phyloP scores from a whole-genome alignment of 2,888 invertebrate genomes.

The Spodoptera littoralis region DNA sequence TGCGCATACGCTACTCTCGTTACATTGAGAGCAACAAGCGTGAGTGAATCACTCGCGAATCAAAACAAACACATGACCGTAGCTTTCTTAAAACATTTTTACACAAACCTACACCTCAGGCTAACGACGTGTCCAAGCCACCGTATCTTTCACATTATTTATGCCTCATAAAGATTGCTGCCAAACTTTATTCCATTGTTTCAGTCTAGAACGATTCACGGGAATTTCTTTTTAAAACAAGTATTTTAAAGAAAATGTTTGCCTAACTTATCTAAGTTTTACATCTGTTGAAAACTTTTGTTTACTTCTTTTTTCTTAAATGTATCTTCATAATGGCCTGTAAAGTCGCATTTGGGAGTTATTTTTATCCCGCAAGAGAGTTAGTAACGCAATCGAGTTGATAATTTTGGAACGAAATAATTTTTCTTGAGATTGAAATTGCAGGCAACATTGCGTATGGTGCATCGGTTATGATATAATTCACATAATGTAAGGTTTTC shows the following conservation, averaged over 20 bases:
- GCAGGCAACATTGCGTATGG: conserved; percentile 7
- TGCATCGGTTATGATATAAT: conserved; percentile 3
- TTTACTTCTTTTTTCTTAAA: conserved; percentile 27
- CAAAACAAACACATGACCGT: conserved; percentile 47
- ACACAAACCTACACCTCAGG: conserved; percentile 3
- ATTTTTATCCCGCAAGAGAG: conserved; percentile 12
- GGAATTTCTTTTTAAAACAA: conserved; percentile 30
- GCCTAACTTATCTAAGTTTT: conserved; percentile 30
- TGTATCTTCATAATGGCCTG: conserved; percentile 21
- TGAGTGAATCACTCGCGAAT: conserved; percentile 50
- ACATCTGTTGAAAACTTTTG: conserved; percentile 18
- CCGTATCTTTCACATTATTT: conserved; percentile 13
- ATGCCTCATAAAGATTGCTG: conserved; percentile 38
- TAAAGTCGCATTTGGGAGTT: conserved; percentile 33
- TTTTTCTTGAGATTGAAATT: conserved; percentile 5
- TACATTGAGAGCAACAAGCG: conserved; percentile 46
- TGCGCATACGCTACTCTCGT: conserved; percentile 43
- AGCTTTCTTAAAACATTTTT: conserved; percentile 17
- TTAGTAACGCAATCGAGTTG: conserved; percentile 12
- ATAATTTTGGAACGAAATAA: conserved; percentile 7
- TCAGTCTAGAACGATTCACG: conserved; percentile 25
- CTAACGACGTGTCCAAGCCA: conserved; percentile 12
- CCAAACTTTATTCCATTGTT: conserved; percentile 42
- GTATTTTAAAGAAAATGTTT: conserved; percentile 31
- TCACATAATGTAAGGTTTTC: conserved; percentile 27